Base-by-base conservation (phyloP, 2,888 invertebrate species). In the Pherbina coryleti region DNA sequence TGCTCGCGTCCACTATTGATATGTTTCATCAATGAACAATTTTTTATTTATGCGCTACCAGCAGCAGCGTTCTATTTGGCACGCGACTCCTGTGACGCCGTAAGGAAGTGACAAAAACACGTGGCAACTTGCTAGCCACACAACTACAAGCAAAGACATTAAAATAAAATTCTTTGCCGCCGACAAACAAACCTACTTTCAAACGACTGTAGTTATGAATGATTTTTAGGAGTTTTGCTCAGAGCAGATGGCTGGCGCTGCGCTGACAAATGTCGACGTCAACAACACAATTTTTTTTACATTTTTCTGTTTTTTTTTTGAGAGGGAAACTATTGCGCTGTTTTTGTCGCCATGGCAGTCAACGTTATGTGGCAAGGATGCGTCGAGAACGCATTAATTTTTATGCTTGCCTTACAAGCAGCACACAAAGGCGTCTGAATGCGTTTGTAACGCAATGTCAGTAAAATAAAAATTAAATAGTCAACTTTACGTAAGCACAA, bases 221-320 rank as follows among this genome's bases (percentile, higher is more conserved):
- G 49, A 67, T 19, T 67, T 37, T 11, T 3, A 44, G 3, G 67
- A 44, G 14, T 67, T 67, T 67, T 28, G 67, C 19, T 67, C 1
- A 14, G 57, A 71, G 57, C 72, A 72, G 72, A 57, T 72, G 72
- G 72, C 31, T 17, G 19, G n/a, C 25, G 71, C 31, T 57, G 19
- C 55, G 19, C 31, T 71, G 49, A 67, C 67, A 67, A 67, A 67
- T 67, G 57, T 72, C 37, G 57, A 14, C 7, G 25, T 1, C 19
- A 49, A 7, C 44, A 44, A 14, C 11, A 60, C 62, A 25, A 2
- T 51, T 49, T 11, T 67, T 22, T 14, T 66, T n/a, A n/a, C n/a
- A n/a, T n/a, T n/a, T n/a, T n/a, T n/a, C n/a, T n/a, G n/a, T n/a
- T n/a, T n/a, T n/a, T n/a, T n/a, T n/a, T n/a, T n/a, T n/a, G n/a